phyloP scores from a whole-genome alignment of 1,140 invertebrate genomes.

The Meloidogyne chitwoodi region DNA sequence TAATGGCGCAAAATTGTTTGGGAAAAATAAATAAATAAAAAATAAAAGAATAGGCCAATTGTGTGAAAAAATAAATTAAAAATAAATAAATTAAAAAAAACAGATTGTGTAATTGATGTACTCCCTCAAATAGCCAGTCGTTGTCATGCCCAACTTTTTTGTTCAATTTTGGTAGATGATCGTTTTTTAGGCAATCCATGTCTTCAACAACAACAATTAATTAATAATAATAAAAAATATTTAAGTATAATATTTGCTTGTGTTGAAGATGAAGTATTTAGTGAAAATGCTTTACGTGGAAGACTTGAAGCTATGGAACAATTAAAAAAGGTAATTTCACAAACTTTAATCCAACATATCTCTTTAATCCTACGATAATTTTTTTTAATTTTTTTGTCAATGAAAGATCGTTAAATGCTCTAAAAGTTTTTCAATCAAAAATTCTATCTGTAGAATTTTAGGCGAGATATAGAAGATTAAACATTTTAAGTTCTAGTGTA shows the following conservation, averaged over 20 bases:
- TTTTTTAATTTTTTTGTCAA: no score
- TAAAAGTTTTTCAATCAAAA: no score
- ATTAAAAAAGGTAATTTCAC: slow-evolving; percentile 39
- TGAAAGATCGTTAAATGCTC: no score
- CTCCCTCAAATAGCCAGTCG: slow-evolving; percentile 33
- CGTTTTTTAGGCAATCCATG: slow-evolving; percentile 44
- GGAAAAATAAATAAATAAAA: neutral
- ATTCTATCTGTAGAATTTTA: no score
- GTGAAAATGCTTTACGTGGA: slow-evolving; percentile 46
- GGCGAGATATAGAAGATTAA: no score
- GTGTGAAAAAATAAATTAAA: neutral
- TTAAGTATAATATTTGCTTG: slow-evolving; percentile 45
- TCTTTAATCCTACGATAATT: no score
- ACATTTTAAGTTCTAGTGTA: no score
- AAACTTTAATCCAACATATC: no score
- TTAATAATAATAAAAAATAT: slow-evolving; percentile 26
- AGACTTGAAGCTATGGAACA: slow-evolving; percentile 44
- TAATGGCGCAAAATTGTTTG: neutral
- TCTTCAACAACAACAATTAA: slow-evolving; percentile 7
- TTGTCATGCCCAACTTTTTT: slow-evolving; percentile 45
- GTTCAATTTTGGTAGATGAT: slow-evolving; percentile 41
- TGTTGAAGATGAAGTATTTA: slow-evolving; percentile 51
- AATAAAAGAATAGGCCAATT: neutral
- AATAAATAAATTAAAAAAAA: neutral
- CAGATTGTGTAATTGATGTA: slow-evolving; percentile 48